phyloP scores from a whole-genome alignment of 2,888 invertebrate genomes.

The Electrophaes corylata region DNA sequence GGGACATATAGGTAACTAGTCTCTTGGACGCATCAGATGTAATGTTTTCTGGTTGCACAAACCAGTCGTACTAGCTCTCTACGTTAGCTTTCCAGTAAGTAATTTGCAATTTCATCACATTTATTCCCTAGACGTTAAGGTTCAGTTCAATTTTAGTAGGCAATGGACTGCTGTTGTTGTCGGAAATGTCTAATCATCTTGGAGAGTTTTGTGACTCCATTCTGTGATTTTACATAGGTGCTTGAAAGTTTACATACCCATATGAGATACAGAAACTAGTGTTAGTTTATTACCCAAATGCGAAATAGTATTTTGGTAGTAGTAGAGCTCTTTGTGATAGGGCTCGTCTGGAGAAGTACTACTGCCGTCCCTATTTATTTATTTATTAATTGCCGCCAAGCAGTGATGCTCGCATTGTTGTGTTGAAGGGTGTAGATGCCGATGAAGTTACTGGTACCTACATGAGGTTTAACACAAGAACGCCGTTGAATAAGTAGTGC shows the following conservation, averaged over 20 bases:
- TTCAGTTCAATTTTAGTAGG: not conserved
- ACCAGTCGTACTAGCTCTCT: conserved; percentile 57
- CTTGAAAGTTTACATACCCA: not conserved
- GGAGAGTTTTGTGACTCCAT: conserved; percentile 11
- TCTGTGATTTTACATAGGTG: not conserved
- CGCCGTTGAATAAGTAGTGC: too few species aligned
- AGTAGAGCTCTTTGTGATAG: too few species aligned
- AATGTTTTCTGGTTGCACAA: conserved; percentile 59
- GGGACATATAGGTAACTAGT: conserved; percentile 67
- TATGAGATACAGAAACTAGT: not conserved
- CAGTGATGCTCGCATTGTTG: too few species aligned
- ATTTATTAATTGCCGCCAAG: too few species aligned
- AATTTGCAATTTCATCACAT: conserved; percentile 42
- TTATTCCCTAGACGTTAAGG: conserved; percentile 4
- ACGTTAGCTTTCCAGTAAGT: conserved; percentile 50
- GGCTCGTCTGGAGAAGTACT: too few species aligned
- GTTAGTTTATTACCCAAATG: not conserved
- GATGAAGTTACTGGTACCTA: too few species aligned
- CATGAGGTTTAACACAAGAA: too few species aligned
- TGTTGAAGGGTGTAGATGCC: too few species aligned
- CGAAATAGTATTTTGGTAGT: too few species aligned
- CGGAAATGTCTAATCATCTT: conserved; percentile 11
- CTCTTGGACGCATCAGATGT: conserved; percentile 73
- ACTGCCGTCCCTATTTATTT: too few species aligned
- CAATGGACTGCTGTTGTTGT: not conserved